A percentile compares a stretch with the other conserved stretches of the same genome.
Conservation (phyloP, 2,113 vertebrate species). For the Platichthys flesus region DNA sequence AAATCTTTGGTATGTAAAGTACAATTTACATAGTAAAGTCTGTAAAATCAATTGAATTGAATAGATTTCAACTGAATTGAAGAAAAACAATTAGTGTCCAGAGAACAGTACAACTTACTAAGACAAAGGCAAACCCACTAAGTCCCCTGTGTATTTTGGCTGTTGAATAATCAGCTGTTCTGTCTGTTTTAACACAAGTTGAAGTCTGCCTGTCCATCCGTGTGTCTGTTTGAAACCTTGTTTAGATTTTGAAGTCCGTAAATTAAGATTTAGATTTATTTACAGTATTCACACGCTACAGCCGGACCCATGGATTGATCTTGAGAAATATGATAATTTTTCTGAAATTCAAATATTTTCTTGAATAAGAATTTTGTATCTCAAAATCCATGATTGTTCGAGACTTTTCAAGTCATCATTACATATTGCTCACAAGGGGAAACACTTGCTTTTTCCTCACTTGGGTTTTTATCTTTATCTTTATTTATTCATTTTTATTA, state of each 20-base stretch:
- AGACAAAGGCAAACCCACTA: neutral
- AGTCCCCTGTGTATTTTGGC: neutral
- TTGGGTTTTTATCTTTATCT: no score
- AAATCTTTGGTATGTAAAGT: neutral
- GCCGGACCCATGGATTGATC: no score
- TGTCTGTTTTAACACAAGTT: slow-evolving; percentile 1
- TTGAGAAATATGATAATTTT: no score
- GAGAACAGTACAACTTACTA: neutral
- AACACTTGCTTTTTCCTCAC: no score
- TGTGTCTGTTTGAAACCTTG: slow-evolving; percentile 7
- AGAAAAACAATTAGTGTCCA: neutral
- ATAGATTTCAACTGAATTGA: neutral
- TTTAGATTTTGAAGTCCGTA: slow-evolving; percentile 4
- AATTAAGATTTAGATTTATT: neutral
- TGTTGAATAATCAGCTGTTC: neutral
- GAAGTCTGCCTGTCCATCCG: slow-evolving; percentile 2
- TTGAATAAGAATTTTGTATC: no score
- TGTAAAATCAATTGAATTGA: neutral
- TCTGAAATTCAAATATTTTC: neutral
- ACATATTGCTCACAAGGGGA: no score
- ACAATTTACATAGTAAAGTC: neutral
- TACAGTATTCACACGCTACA: neutral
- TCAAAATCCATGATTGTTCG: no score
- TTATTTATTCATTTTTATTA: no score
- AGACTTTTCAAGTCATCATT: no score